Evolutionary conservation across 2,797 vertebrate species (phyloP).

Genomic region (Parauchenoglanis punctatus): DNA sequence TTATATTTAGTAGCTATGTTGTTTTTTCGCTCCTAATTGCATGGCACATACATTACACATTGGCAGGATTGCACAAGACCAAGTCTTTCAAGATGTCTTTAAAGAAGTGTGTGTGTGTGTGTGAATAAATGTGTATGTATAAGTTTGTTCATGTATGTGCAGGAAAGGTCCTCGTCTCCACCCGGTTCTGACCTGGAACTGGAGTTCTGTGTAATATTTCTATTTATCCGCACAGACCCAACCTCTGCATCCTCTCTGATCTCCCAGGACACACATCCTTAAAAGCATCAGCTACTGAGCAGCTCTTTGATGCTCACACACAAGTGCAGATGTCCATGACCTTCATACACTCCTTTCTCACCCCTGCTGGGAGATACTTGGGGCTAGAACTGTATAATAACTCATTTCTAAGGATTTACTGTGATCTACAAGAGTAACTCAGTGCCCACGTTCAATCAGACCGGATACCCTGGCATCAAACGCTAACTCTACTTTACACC

Average conservation of each 20-base stretch:
- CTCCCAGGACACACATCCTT: slow-evolving; percentile 20
- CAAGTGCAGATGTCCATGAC: slow-evolving; percentile 21
- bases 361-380: slow-evolving; percentile 35
- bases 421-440: not conserved
- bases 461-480: not conserved
- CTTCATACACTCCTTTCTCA: slow-evolving; percentile 36
- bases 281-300: not conserved
- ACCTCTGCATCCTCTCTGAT: slow-evolving; percentile 33
- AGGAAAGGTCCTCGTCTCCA: slow-evolving; percentile 3
- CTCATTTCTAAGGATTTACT: not conserved
- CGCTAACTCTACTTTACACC: not conserved
- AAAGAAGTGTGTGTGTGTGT: not conserved
- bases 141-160: not conserved
- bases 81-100: not conserved
- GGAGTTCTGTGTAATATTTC: not conserved
- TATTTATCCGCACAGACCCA: not conserved
- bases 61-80: not conserved
- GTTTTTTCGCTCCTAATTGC: not conserved
- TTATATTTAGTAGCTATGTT: not conserved
- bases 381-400: slow-evolving; percentile 35
- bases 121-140: not conserved
- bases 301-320: not conserved
- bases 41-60: not conserved
- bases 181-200: slow-evolving; percentile 14
- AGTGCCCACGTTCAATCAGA: not conserved